Conservation (phyloP, 2,888 invertebrate species). For the Caenorhabditis parvicauda region DNA sequence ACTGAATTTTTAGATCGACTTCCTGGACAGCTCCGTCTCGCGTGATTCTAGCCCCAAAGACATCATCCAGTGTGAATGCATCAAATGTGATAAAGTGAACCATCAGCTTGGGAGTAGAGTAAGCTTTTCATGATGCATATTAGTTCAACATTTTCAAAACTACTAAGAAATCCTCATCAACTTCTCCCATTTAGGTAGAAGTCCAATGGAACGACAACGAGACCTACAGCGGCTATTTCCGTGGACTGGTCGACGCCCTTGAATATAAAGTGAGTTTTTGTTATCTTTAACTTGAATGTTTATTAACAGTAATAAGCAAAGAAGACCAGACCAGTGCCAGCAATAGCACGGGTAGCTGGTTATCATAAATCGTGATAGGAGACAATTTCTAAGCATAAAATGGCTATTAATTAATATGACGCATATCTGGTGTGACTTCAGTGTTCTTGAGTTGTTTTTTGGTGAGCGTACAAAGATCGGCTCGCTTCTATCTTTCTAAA, state of each 20-base stretch:
- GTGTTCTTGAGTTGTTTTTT: too few species aligned
- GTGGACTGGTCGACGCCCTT: slow-evolving; percentile 10
- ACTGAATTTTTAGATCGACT: too few species aligned
- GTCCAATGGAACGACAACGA: slow-evolving; percentile 42
- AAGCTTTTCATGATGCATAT: neutral
- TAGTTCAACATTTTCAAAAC: neutral
- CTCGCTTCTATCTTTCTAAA: too few species aligned
- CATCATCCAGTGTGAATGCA: slow-evolving; percentile 31
- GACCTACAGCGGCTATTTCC: slow-evolving; percentile 44
- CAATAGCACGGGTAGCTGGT: too few species aligned
- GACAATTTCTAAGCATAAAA: too few species aligned
- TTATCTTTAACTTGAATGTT: too few species aligned
- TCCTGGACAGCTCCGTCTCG: slow-evolving; percentile 70
- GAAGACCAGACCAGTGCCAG: too few species aligned
- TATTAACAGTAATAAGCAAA: too few species aligned
- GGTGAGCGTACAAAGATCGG: too few species aligned
- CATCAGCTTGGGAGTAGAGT: slow-evolving; percentile 31
- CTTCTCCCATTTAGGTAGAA: slow-evolving; percentile 27
- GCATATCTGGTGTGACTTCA: too few species aligned
- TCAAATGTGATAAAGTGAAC: slow-evolving; percentile 15
- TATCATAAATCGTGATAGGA: too few species aligned
- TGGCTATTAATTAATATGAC: too few species aligned
- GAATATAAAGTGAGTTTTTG: neutral
- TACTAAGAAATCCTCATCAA: neutral
- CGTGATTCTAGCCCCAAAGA: slow-evolving; percentile 68